A percentile compares a stretch with the other conserved stretches of the same genome.
Conservation (phyloP, 2,888 invertebrate genomes). For the Drosophila nr. fundita region DNA sequence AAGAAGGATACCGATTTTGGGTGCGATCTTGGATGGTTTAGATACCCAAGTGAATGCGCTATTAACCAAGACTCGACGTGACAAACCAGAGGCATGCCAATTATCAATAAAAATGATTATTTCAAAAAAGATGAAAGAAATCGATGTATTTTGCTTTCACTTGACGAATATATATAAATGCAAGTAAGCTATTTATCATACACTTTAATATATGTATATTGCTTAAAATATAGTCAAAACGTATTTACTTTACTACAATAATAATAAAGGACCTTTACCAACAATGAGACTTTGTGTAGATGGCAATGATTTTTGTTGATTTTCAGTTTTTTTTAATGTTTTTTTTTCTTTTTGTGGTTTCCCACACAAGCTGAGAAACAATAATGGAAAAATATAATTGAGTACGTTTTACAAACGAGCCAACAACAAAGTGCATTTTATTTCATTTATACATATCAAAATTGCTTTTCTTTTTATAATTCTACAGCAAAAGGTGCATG, state of each 20-base stretch:
- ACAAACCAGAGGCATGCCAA: background rate
- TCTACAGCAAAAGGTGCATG: constrained; percentile 43
- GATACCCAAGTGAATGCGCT: background rate
- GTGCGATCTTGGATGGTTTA: background rate
- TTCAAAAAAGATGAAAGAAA: background rate
- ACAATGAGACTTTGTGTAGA: constrained; percentile 53
- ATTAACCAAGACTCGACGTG: background rate
- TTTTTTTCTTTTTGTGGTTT: background rate
- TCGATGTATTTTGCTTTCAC: constrained; percentile 30
- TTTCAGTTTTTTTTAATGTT: background rate
- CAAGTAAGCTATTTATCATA: constrained; percentile 45
- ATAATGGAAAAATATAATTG: constrained; percentile 41
- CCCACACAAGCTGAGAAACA: constrained; percentile 18
- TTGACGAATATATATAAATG: constrained; percentile 40
- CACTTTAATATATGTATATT: constrained; percentile 35
- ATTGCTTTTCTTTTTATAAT: constrained; percentile 38
- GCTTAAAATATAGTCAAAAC: constrained; percentile 57
- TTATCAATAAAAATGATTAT: background rate
- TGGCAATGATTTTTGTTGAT: constrained; percentile 62
- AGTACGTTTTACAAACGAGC: constrained; percentile 60
- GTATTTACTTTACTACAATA: constrained; percentile 38
- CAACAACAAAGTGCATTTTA: constrained; percentile 66
- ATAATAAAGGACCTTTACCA: constrained; percentile 73
- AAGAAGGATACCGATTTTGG: no score
- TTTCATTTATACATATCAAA: constrained; percentile 59